Conservation (phyloP, 2,797 vertebrate species). For the Synaphobranchus kaupii region DNA sequence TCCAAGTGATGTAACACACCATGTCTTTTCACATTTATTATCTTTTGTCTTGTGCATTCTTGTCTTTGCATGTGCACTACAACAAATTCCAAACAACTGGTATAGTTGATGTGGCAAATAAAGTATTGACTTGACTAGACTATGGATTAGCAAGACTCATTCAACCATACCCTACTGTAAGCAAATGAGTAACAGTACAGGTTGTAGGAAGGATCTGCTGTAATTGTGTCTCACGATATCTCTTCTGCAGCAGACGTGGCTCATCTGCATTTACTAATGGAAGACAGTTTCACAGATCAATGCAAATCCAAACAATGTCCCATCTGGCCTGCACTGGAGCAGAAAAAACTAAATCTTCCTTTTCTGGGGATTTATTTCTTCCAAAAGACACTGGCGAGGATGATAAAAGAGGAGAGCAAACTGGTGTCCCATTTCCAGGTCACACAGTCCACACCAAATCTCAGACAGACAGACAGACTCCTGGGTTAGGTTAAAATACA, state of each 20-base stretch:
- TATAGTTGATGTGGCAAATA: not conserved
- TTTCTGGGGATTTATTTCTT: not conserved
- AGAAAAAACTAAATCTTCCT: not conserved
- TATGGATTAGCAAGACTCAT: not conserved
- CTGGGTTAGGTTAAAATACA: not conserved
- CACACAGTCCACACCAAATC: not conserved
- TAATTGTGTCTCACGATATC: not conserved
- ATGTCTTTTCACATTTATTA: not conserved
- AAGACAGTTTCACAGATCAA: not conserved
- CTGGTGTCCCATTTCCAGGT: too few relatives aligned
- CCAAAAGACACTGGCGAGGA: not conserved
- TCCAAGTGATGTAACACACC: not conserved
- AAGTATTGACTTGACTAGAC: not conserved
- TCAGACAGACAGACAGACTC: not conserved
- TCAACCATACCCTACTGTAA: not conserved
- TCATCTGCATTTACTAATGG: not conserved
- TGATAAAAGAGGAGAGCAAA: not conserved
- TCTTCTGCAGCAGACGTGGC: not conserved
- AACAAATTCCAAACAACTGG: constrained; percentile 1
- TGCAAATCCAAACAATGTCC: not conserved
- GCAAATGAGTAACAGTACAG: not conserved
- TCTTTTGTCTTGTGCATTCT: not conserved
- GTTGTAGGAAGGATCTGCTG: not conserved
- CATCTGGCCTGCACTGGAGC: not conserved
- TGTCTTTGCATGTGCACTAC: not conserved